phyloP scores from a whole-genome alignment of 2,888 invertebrate species.

The Scaptomyza tumidula region DNA sequence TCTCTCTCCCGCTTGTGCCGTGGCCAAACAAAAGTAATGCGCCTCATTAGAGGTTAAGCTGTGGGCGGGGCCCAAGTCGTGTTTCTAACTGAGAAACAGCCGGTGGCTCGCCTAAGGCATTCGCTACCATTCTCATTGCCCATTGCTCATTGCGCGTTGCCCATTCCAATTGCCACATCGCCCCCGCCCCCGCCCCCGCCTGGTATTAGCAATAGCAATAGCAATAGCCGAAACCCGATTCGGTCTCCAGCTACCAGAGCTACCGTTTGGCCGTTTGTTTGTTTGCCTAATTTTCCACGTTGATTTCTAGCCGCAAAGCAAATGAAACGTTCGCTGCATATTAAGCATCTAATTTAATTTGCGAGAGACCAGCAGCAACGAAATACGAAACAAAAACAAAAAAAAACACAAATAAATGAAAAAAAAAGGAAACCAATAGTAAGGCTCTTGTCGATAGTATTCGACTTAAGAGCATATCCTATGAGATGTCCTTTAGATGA shows the following conservation, averaged over 20 bases:
- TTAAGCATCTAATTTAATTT: slow-evolving; percentile 77
- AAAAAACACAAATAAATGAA: slow-evolving; percentile 2
- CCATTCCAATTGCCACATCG: slow-evolving; percentile 15
- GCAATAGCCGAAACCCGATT: slow-evolving; percentile 17
- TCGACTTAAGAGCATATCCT: slow-evolving; percentile 5
- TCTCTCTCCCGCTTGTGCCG: not conserved
- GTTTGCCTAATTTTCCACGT: slow-evolving; percentile 80
- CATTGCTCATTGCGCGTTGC: not conserved
- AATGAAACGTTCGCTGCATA: slow-evolving; percentile 78
- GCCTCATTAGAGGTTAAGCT: slow-evolving; percentile 75
- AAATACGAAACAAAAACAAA: slow-evolving; percentile 16
- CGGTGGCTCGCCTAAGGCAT: slow-evolving; percentile 45
- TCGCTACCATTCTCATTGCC: slow-evolving; percentile 17
- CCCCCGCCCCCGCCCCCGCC: too few species aligned
- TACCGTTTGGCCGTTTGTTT: slow-evolving; percentile 52
- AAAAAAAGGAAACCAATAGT: slow-evolving; percentile 19
- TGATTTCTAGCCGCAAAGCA: slow-evolving; percentile 81
- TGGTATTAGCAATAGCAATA: slow-evolving; percentile 20
- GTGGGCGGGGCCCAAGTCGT: slow-evolving; percentile 42
- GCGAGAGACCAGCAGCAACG: slow-evolving; percentile 50
- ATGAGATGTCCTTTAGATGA: not conserved
- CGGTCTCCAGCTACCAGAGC: slow-evolving; percentile 18
- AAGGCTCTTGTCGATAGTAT: not conserved
- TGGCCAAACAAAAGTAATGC: slow-evolving; percentile 66
- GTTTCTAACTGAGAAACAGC: slow-evolving; percentile 27